phyloP scores from a whole-genome alignment of 2,888 invertebrate species.

The Thereva nobilitata region DNA sequence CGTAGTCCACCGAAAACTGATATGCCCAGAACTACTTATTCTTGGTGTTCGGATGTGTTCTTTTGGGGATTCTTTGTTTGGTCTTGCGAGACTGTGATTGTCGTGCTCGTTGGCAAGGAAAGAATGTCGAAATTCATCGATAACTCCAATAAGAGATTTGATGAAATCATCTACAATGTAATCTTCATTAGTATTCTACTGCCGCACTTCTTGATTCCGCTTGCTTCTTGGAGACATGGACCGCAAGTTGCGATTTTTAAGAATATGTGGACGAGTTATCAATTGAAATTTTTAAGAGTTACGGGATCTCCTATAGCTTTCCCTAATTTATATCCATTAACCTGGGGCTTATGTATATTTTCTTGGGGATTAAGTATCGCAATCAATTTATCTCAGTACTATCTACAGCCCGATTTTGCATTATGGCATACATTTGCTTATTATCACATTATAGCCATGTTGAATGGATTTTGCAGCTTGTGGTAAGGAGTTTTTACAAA shows the following conservation, averaged over 20 bases:
- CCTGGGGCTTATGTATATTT: slow-evolving; percentile 68
- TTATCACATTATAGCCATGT: slow-evolving; percentile 74
- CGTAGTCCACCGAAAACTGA: slow-evolving; percentile 62
- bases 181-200: slow-evolving; percentile 73
- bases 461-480: slow-evolving; percentile 71
- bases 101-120: slow-evolving; percentile 61
- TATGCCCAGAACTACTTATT: slow-evolving; percentile 62
- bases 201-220: slow-evolving; percentile 70
- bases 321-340: slow-evolving; percentile 65
- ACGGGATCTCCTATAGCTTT: slow-evolving; percentile 67
- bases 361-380: slow-evolving; percentile 69
- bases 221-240: slow-evolving; percentile 74
- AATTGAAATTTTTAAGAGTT: slow-evolving; percentile 61
- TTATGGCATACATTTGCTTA: slow-evolving; percentile 75
- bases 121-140: slow-evolving; percentile 62
- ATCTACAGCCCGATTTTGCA: slow-evolving; percentile 72
- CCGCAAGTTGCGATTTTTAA: slow-evolving; percentile 73
- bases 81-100: slow-evolving; percentile 65
- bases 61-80: slow-evolving; percentile 71
- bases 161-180: slow-evolving; percentile 75
- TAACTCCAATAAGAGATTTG: slow-evolving; percentile 69
- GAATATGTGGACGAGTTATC: slow-evolving; percentile 79
- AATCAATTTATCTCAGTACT: slow-evolving; percentile 71
- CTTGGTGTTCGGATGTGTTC: slow-evolving; percentile 70
- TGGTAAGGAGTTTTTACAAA: slow-evolving; percentile 61